Evolutionary conservation across 2,113 vertebrate genomes (phyloP).

Genomic region (Delphinus delphis): DNA sequence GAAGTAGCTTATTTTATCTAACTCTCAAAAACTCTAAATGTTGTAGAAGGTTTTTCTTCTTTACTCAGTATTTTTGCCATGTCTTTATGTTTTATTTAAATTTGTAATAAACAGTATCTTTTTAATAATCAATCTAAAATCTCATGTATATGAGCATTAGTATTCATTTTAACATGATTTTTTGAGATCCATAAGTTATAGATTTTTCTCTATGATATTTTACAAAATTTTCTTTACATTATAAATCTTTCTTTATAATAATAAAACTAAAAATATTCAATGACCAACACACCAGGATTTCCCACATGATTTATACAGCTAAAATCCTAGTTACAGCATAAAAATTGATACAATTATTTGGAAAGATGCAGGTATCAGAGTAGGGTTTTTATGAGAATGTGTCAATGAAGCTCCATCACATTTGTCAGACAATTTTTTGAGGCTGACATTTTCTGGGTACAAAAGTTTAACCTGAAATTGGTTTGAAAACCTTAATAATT

Average conservation of each 20-base stretch:
- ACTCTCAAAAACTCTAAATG: background rate
- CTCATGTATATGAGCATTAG: background rate
- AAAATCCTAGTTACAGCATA: background rate
- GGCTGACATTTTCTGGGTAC: conserved; percentile 28
- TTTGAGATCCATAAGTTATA: background rate
- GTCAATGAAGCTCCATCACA: conserved; percentile 32
- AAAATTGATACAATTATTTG: conserved; percentile 30
- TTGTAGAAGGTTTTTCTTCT: background rate
- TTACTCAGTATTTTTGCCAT: background rate
- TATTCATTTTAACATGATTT: background rate
- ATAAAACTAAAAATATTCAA: conserved; percentile 45
- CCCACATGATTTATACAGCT: background rate
- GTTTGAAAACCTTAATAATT: conserved; percentile 69
- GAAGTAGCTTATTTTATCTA: background rate
- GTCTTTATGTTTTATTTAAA: background rate
- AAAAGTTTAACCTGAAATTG: conserved; percentile 49
- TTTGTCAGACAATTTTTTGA: conserved; percentile 62
- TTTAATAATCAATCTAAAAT: conserved; percentile 15
- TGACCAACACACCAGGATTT: background rate
- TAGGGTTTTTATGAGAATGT: conserved; percentile 26
- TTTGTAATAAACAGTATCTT: background rate
- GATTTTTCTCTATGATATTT: conserved; percentile 2
- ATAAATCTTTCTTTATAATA: conserved; percentile 16
- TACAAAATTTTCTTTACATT: background rate
- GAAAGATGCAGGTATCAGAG: conserved; percentile 17